Evolutionary conservation across 1,140 invertebrate species (phyloP), one percentile per base, ranked within the genome.

Genomic region (Conus ventricosus): DNA sequence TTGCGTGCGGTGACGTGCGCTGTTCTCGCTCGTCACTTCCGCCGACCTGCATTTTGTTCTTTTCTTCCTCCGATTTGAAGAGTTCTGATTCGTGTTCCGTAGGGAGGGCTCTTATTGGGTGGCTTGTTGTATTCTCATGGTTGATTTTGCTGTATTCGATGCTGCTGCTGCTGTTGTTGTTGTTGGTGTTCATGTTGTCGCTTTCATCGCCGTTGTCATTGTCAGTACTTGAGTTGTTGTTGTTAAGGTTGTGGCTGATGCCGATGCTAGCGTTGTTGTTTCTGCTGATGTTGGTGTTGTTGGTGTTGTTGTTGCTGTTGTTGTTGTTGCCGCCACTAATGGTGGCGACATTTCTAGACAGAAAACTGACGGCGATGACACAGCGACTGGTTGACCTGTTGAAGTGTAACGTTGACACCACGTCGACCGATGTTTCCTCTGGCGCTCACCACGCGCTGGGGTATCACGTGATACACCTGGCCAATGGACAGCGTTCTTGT

Each of bases 391-490:
- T 55, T 75, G 71, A 80, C 53, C 20, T 25, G 82, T 54, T 84
- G 82, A 17, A 84, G 57, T 5, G 57, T n/a, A 25, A 84, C 54
- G 57, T 54, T 63, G 80, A 81, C 51, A 4, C 39, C 80, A 4
- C 17, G 51, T 54, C 23, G 53, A 10, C n/a, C 57, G 23, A 4
- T 39, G 4, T 15, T 8, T 63, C n/a, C 55, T 8, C 82, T 6
- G 17, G 82, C 71, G n/a, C 53, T 87, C 51, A 27, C 6, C 51
- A 78, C 85, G 39, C 85, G 75, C 85, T 87, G 51, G 5, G 85
- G 71, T 5, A 87, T 54, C 71, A 78, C 67, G 85, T 87, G 71
- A 25, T 87, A 87, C 75, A 87, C 75, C 80, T 81, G 80, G 17
- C 39, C 39, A 51, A 27, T 4, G 39, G 39, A 80, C 5, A 27